Evolutionary conservation across 1,140 invertebrate species (phyloP).

Genomic region (Monomorium pharaonis): DNA sequence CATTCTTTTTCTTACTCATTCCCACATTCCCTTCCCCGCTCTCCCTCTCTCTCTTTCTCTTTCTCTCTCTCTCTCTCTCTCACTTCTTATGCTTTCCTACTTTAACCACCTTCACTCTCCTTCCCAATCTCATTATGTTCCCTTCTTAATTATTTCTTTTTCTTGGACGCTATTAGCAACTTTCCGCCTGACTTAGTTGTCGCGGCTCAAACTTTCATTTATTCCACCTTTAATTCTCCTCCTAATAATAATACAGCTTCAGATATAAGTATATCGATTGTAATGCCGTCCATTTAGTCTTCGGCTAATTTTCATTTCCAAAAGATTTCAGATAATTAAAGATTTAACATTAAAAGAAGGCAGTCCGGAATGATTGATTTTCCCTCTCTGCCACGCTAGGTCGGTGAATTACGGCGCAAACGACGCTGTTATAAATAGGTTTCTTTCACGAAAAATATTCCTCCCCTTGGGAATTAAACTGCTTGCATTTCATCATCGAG

Average conservation of each 20-base stretch:
- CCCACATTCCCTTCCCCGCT: neutral
- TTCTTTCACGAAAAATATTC: constrained; percentile 56
- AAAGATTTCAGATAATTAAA: constrained; percentile 62
- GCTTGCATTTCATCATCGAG: constrained; percentile 50
- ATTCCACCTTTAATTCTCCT: constrained; percentile 67
- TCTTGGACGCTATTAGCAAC: constrained; percentile 75
- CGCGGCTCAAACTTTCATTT: constrained; percentile 65
- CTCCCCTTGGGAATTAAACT: constrained; percentile 54
- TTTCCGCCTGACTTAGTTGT: constrained; percentile 65
- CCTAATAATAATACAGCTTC: constrained; percentile 63
- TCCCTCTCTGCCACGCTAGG: constrained; percentile 1
- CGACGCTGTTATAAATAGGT: constrained; percentile 56
- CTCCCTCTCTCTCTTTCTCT: constrained; percentile 8
- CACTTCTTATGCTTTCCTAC: constrained; percentile 1
- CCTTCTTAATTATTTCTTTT: constrained; percentile 77
- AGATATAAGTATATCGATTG: constrained; percentile 35
- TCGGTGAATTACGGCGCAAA: constrained; percentile 49
- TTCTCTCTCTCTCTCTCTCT: neutral
- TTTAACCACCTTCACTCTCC: constrained; percentile 25
- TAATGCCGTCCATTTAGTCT: constrained; percentile 23
- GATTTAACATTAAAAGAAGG: constrained; percentile 59
- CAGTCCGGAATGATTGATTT: constrained; percentile 46
- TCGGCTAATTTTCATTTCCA: constrained; percentile 58
- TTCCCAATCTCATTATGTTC: constrained; percentile 75
- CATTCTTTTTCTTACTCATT: constrained; percentile 40